Evolutionary conservation across 2,888 invertebrate species (phyloP).

Genomic region (Eristalis pertinax): DNA sequence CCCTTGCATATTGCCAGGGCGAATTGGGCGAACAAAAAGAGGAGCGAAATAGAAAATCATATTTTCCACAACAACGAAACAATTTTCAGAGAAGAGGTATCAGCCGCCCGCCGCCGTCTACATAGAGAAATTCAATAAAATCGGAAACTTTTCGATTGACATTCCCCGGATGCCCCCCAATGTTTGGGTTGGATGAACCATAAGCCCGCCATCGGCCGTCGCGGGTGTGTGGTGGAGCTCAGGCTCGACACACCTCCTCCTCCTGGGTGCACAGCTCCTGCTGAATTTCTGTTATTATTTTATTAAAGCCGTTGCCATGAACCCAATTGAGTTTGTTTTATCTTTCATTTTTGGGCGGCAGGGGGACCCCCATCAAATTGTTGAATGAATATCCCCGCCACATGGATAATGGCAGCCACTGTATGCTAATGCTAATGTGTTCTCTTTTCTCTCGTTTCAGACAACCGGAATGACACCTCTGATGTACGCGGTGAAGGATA

Average conservation of each 20-base stretch:
- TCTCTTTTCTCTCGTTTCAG: conserved; percentile 83
- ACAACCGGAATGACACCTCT: conserved; percentile 96
- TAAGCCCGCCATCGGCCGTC: background rate
- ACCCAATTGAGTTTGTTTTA: conserved; percentile 46
- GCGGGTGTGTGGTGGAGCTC: conserved; percentile 5
- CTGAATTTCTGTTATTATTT: conserved; percentile 54
- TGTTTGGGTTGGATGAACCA: conserved; percentile 53
- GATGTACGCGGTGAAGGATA: conserved; percentile 98
- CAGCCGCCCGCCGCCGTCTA: conserved; percentile 46
- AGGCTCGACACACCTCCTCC: conserved; percentile 40
- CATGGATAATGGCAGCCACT: conserved; percentile 9
- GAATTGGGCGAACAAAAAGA: background rate
- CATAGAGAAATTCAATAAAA: conserved; percentile 66
- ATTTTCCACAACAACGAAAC: conserved; percentile 53
- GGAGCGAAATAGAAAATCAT: conserved; percentile 14
- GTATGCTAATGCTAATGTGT: conserved; percentile 19
- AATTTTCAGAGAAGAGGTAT: conserved; percentile 28
- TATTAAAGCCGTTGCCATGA: conserved; percentile 69
- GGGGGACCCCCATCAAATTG: conserved; percentile 48
- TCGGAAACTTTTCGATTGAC: conserved; percentile 61
- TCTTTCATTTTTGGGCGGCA: conserved; percentile 8
- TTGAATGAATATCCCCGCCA: conserved; percentile 62
- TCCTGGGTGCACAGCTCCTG: conserved; percentile 28
- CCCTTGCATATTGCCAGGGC: background rate
- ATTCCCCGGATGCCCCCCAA: conserved; percentile 22